A percentile compares a stretch with the other conserved stretches of the same genome.
These are phyloP conservation scores for Argyresthia albistria DNA, from an alignment of 2,888 invertebrate genomes.

Conservation along the genomic window DNA sequence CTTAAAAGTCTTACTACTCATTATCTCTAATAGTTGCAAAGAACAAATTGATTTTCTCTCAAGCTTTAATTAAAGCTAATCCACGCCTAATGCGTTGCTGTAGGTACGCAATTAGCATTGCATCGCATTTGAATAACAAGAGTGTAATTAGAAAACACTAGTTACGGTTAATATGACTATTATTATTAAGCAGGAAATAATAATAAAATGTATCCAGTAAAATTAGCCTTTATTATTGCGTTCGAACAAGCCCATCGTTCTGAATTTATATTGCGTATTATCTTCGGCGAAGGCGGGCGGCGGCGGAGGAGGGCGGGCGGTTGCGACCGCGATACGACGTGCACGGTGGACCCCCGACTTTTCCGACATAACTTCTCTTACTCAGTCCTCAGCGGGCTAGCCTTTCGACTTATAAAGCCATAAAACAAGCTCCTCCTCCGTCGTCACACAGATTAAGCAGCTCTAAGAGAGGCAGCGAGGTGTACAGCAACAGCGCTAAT, in stretches of 20 bases:
- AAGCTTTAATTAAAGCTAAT: too few relatives aligned
- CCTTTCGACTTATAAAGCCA: constrained; percentile 35
- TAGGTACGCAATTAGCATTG: too few relatives aligned
- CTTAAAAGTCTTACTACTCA: too few relatives aligned
- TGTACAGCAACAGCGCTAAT: constrained; percentile 38
- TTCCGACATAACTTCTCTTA: constrained; percentile 15
- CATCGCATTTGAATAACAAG: too few relatives aligned
- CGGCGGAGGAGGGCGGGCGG: constrained; percentile 8
- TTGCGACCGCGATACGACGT: too few relatives aligned
- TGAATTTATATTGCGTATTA: constrained; percentile 56
- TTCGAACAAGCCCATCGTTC: constrained; percentile 34
- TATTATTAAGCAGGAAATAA: neutral
- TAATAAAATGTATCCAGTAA: neutral
- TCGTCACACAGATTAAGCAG: constrained; percentile 25
- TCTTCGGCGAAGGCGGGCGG: constrained; percentile 20
- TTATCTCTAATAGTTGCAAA: too few relatives aligned
- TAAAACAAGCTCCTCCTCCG: constrained; percentile 21
- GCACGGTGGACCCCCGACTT: constrained; percentile 11
- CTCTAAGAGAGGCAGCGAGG: constrained; percentile 23
- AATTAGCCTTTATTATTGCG: constrained; percentile 9
- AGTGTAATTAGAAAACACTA: too few relatives aligned
- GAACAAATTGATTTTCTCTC: neutral
- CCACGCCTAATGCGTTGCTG: too few relatives aligned
- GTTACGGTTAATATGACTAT: neutral
- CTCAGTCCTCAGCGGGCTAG: constrained; percentile 2